These are phyloP conservation scores for Acipenser ruthenus DNA, from an alignment of 2,797 vertebrate genomes.

Conservation along the genomic window DNA sequence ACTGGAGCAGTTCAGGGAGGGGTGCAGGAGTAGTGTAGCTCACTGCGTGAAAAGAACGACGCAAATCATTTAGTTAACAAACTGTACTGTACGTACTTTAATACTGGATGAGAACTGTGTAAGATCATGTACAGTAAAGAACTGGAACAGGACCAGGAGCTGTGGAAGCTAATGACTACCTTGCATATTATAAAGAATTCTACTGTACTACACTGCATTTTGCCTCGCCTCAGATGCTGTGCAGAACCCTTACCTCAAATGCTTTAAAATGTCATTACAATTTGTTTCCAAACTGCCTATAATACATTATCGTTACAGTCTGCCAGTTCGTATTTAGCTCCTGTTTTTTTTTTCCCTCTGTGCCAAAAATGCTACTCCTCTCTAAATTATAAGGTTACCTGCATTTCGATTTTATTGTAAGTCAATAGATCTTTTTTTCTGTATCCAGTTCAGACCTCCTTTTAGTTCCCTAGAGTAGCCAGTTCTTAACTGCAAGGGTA, in stretches of 20 bases:
- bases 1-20: too few relatives aligned
- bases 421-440: neutral
- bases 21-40: too few relatives aligned
- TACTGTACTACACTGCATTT: too few relatives aligned
- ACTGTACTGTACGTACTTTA: too few relatives aligned
- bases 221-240: too few relatives aligned
- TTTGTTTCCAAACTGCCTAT: neutral
- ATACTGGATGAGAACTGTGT: too few relatives aligned
- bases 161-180: too few relatives aligned
- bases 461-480: slow-evolving; percentile 35
- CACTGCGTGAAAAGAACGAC: too few relatives aligned
- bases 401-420: neutral
- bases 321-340: neutral
- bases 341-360: neutral
- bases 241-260: neutral
- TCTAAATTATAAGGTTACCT: neutral
- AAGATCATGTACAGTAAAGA: too few relatives aligned
- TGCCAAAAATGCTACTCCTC: neutral
- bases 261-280: neutral
- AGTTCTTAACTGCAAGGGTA: slow-evolving; percentile 1
- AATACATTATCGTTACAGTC: neutral
- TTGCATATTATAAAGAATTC: too few relatives aligned
- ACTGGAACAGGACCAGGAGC: too few relatives aligned
- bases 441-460: slow-evolving; percentile 8
- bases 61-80: too few relatives aligned